These are phyloP conservation scores for Dinomys branickii DNA, from an alignment of 2,113 vertebrate species.

Conservation along the genomic window DNA sequence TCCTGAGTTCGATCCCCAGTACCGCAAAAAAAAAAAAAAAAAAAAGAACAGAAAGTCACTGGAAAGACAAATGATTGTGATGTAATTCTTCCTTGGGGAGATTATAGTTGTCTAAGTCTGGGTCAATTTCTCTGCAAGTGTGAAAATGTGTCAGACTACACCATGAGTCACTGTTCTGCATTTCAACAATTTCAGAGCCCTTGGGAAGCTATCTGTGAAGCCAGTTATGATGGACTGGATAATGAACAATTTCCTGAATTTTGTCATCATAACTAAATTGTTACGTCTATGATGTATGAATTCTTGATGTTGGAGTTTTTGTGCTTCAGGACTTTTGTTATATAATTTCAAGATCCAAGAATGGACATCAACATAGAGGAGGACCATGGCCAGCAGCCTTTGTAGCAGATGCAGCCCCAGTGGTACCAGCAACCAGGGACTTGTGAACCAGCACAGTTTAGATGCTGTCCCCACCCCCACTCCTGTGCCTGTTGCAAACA, in stretches of 20 bases:
- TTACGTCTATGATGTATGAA: background rate
- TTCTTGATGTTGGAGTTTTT: background rate
- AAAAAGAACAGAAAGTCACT: conserved; percentile 65
- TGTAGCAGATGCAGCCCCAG: conserved; percentile 75
- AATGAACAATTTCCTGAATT: conserved; percentile 48
- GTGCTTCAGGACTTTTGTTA: background rate
- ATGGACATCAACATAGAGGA: conserved; percentile 94
- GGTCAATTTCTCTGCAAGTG: conserved; percentile 63
- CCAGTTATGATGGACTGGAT: background rate
- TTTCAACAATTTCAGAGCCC: background rate
- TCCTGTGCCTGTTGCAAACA: conserved; percentile 70
- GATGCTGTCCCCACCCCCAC: background rate
- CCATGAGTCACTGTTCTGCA: conserved; percentile 16
- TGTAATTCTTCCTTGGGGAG: conserved; percentile 74
- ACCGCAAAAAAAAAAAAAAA: too few species aligned
- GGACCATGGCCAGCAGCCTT: conserved; percentile 79
- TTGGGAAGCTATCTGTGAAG: background rate
- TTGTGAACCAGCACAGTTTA: background rate
- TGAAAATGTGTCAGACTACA: background rate
- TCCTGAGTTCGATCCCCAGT: too few species aligned
- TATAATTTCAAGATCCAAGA: background rate
- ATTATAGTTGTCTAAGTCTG: conserved; percentile 65
- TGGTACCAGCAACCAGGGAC: conserved; percentile 51
- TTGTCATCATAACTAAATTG: background rate
- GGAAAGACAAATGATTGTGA: conserved; percentile 71